These are phyloP conservation scores for Falco concolor DNA, from an alignment of 2,797 vertebrate genomes.

Conservation along the genomic window DNA sequence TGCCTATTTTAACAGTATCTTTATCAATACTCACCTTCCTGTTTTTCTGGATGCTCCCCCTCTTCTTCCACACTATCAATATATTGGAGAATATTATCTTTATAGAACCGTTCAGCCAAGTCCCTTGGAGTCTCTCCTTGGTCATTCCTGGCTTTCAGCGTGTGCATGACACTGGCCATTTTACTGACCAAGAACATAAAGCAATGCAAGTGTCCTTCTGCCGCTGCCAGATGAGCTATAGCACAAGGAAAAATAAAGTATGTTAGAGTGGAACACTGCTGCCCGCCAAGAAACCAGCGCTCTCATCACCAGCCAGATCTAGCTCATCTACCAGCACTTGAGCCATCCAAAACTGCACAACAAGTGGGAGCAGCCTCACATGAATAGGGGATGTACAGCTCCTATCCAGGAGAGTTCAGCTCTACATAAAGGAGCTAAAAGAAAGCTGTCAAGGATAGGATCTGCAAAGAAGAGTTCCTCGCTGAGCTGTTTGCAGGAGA, in stretches of 20 bases:
- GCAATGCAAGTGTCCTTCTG: conserved; percentile 79
- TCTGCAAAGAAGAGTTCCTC: background rate
- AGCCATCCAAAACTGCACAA: background rate
- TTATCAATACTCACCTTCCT: conserved; percentile 70
- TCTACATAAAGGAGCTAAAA: background rate
- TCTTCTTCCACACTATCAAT: conserved; percentile 64
- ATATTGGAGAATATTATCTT: conserved; percentile 73
- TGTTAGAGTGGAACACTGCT: background rate
- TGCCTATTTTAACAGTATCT: background rate
- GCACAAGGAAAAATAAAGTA: background rate
- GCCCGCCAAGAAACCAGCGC: background rate
- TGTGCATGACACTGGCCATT: conserved; percentile 24
- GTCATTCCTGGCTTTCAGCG: conserved; percentile 76
- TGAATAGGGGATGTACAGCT: background rate
- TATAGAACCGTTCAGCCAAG: conserved; percentile 76
- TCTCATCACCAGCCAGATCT: background rate
- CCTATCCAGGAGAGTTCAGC: background rate
- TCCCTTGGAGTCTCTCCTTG: conserved; percentile 77
- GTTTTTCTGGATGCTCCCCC: conserved; percentile 27
- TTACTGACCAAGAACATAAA: conserved; percentile 78
- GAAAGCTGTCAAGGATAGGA: background rate
- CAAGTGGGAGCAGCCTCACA: background rate
- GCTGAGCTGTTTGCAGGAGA: background rate
- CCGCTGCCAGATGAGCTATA: conserved; percentile 77
- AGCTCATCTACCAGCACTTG: background rate